phyloP scores from a whole-genome alignment of 1,140 invertebrate genomes.

The Cryptotermes secundus region DNA sequence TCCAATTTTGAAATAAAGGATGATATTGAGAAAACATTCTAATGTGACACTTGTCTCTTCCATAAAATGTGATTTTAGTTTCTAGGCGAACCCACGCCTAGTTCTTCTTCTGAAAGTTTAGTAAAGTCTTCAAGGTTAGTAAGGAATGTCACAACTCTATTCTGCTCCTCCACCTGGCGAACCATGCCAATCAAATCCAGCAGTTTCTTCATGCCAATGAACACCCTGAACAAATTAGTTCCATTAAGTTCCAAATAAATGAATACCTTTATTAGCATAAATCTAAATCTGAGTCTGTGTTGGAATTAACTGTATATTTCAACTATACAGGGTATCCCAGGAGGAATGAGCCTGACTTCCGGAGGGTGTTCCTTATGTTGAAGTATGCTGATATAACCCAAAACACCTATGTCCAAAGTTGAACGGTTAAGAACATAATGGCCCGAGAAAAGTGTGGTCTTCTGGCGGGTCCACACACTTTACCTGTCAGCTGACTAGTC shows the following conservation, averaged over 20 bases:
- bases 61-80: conserved; percentile 28
- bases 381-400: no score
- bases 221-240: conserved; percentile 67
- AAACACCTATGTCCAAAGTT: no score
- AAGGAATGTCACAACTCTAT: conserved; percentile 84
- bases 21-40: neutral
- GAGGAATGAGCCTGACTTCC: no score
- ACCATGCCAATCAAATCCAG: conserved; percentile 87
- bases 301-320: no score
- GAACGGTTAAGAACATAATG: no score
- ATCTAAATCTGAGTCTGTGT: neutral
- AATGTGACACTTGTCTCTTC: neutral
- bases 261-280: neutral
- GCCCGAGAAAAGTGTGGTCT: no score
- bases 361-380: no score
- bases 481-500: no score
- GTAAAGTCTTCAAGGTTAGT: conserved; percentile 90
- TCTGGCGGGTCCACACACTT: no score
- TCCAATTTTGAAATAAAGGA: no score
- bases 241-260: conserved; percentile 1
- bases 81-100: conserved; percentile 57
- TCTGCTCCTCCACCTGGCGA: conserved; percentile 77
- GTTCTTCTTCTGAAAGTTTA: conserved; percentile 77
- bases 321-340: no score
- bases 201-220: conserved; percentile 95